Evolutionary conservation across 2,113 vertebrate genomes (phyloP), one percentile per base, ranked within the genome.

Genomic region (Gadus macrocephalus): DNA sequence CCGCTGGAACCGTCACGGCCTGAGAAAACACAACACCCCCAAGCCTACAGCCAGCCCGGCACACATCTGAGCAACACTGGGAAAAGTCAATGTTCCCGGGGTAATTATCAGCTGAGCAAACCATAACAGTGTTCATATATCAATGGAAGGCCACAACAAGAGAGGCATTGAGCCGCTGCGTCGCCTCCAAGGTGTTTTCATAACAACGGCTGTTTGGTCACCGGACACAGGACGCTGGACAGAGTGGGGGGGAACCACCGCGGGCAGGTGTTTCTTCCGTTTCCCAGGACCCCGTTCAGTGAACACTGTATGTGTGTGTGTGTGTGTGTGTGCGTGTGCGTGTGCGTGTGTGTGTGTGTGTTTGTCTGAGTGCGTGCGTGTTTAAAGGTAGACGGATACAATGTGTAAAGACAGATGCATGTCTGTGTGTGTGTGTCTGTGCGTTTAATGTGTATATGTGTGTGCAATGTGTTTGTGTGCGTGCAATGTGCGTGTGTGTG

Each of bases 61-160:
- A 85, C 88, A 74, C 74, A 27, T 80, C 68, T 73, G 67, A 72
- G 70, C 59, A 73, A 85, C 76, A 62, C 62, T 70, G 55, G 42
- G 67, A 75, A 78, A 64, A 77, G 28, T 49, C 60, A 5, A 80
- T 72, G 66, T 75, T 76, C 71, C 80, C 84, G 84, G 67, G 79
- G 81, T 85, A 91, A 92, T 90, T 90, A 91, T 83, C 81, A 88
- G 73, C 77, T 75, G 76, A 81, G 80, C 82, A 90, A 89, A 89
- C 77, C 74, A 85, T 86, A 89, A 84, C 80, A 86, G 77, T 78
- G 84, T 87, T 85, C 83, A 79, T 80, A 89, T 82, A 89, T 86
- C 77, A 82, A 72, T 85, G 79, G 78, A 89, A 90, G 80, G 82
- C 75, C 83, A 87, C 91, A 89, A 92, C 87, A 92, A 91, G 89